These are phyloP conservation scores for Erythrolamprus reginae DNA, from an alignment of 2,113 vertebrate genomes.

Conservation along the genomic window DNA sequence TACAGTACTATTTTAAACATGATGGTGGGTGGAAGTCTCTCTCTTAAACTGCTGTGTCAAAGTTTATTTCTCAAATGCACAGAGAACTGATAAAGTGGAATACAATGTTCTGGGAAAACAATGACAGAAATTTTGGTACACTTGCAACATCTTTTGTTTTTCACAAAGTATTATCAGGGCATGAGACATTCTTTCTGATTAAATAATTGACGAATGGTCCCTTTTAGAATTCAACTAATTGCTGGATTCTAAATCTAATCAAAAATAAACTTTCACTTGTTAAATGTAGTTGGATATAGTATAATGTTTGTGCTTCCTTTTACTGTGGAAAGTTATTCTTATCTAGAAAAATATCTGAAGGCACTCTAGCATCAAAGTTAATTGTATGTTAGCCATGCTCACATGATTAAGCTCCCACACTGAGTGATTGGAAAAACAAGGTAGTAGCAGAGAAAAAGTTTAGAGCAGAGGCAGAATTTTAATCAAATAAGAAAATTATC, in stretches of 20 bases:
- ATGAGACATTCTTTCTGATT: background rate
- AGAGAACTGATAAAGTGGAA: background rate
- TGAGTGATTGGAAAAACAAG: background rate
- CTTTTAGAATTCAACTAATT: background rate
- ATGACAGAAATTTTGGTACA: background rate
- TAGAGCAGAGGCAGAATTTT: background rate
- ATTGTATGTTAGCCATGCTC: background rate
- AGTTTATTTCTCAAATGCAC: background rate
- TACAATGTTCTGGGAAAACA: background rate
- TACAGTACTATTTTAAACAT: background rate
- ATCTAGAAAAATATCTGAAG: background rate
- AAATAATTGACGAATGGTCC: background rate
- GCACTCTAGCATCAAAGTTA: background rate
- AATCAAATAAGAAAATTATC: background rate
- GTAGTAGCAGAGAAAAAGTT: background rate
- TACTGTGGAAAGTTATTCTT: background rate
- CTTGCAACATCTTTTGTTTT: slow-evolving; percentile 10
- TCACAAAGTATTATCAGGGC: background rate
- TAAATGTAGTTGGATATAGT: background rate
- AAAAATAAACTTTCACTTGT: background rate
- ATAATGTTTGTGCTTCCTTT: background rate
- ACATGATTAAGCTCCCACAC: background rate
- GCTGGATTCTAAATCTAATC: background rate
- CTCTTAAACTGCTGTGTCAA: background rate
- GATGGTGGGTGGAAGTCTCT: background rate